Base-by-base conservation (phyloP, 2,888 invertebrate genomes). In the Rhogogaster chlorosoma region DNA sequence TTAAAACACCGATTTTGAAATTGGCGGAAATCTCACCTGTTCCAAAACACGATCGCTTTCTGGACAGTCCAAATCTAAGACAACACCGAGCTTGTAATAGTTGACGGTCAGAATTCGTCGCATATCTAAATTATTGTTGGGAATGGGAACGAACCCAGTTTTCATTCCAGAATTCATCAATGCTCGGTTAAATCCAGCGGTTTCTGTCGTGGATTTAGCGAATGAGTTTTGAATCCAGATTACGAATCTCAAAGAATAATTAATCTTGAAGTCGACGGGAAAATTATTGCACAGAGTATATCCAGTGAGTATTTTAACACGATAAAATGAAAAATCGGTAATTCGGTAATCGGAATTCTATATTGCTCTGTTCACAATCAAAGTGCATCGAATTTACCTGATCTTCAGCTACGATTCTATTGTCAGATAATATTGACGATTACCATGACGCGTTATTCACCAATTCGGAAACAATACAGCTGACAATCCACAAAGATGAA, bases 31-130 rank as follows among this genome's bases (percentile, higher is more conserved):
- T 67, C 38, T 80, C n/a, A 83, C 91, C 89, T 91, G 89, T 29
- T 89, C 78, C n/a, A 91, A 87, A 80, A 91, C 86, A 45, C 80
- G 86, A 36, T 88, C 83, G 86, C 89, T 89, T 10, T 70, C 61
- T 9, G 87, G 85, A 85, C 91, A 91, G 86, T 91, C 90, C n/a
- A 90, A 84, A 86, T 91, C 90, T 5, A 91, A 86, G 53, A 90
- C 70, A 38, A 90, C 86, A 26, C 91, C 90, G 22, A 91, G 73
- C 83, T 88, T 90, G 70, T 90, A 89, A 71, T 90, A 90, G 87
- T 89, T 88, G 15, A 90, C 88, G 86, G 88, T 88, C 42, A 90
- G 85, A n/a, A 88, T 87, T 80, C 36, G 77, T 45, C 80, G 82
- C 88, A 91, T 88, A 29, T 86, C 71, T 22, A 88, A 77, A 78